Percentiles rank a stretch among this genome's conserved stretches.
These are phyloP conservation scores for Lutraria lutraria DNA, from an alignment of 2,888 invertebrate genomes.

Conservation along the genomic window DNA sequence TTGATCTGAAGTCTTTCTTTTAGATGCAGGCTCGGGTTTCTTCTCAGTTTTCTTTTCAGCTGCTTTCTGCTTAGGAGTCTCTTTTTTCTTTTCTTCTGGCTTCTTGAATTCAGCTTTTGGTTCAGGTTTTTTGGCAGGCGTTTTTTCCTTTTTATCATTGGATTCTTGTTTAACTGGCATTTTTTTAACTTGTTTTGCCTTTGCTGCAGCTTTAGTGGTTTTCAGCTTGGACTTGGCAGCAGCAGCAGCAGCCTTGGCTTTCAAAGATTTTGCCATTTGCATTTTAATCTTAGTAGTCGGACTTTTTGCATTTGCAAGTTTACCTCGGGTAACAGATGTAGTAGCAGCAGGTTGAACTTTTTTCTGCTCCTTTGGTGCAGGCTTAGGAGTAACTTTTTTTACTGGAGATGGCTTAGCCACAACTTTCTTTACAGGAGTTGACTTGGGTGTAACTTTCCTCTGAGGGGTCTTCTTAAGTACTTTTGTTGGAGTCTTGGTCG, in stretches of 20 bases:
- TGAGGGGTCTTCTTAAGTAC: conserved; percentile 2
- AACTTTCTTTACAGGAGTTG: conserved; percentile 21
- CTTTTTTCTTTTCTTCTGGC: conserved; percentile 35
- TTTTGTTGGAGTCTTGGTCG: conserved; percentile 30
- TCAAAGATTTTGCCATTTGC: conserved; percentile 42
- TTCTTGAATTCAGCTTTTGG: conserved; percentile 20
- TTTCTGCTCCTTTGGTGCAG: conserved; percentile 27
- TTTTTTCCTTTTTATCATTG: conserved; percentile 30
- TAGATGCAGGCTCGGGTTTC: conserved; percentile 33
- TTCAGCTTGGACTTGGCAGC: conserved; percentile 46
- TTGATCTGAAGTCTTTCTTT: conserved; percentile 41
- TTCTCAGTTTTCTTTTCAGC: conserved; percentile 30
- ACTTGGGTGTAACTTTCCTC: background rate
- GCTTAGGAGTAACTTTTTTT: conserved; percentile 31
- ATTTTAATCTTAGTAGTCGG: conserved; percentile 13
- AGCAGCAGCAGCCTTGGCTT: conserved; percentile 39
- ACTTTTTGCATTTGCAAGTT: conserved; percentile 32
- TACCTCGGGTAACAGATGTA: conserved; percentile 32
- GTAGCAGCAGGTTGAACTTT: conserved; percentile 21
- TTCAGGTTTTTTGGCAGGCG: conserved; percentile 15
- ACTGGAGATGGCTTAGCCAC: background rate
- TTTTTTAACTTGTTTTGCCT: conserved; percentile 24
- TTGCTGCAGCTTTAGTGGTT: conserved; percentile 39
- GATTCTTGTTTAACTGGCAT: background rate
- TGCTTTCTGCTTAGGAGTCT: conserved; percentile 36